Evolutionary conservation across 2,888 invertebrate species (phyloP).

Genomic region (Mylabris sibirica): DNA sequence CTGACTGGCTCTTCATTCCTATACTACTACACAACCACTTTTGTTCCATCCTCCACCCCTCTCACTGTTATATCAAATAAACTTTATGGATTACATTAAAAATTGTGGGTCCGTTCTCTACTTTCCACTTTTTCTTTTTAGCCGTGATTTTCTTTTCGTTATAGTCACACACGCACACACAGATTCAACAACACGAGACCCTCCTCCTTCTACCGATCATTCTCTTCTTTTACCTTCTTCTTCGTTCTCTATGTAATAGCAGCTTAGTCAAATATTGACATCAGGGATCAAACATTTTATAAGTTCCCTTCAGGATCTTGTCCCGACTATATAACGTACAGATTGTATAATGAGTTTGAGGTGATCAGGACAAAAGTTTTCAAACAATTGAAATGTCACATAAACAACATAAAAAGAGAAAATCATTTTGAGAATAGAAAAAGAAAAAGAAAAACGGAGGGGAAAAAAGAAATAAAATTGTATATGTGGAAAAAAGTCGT

Average conservation of each 20-base stretch:
- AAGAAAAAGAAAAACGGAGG: background rate
- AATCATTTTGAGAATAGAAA: background rate
- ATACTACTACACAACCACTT: background rate
- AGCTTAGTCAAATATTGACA: constrained; percentile 54
- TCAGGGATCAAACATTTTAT: constrained; percentile 57
- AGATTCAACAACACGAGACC: constrained; percentile 6
- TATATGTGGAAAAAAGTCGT: background rate
- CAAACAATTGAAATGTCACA: constrained; percentile 17
- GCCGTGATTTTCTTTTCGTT: constrained; percentile 35
- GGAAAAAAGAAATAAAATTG: background rate
- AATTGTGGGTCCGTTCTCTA: constrained; percentile 37
- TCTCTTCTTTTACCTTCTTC: constrained; percentile 2
- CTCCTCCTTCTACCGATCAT: constrained; percentile 5
- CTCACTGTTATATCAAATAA: constrained; percentile 30
- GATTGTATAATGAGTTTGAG: constrained; percentile 45
- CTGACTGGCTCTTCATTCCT: constrained; percentile 7
- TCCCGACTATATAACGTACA: constrained; percentile 37
- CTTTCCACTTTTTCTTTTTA: constrained; percentile 41
- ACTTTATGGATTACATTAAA: constrained; percentile 44
- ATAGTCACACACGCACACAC: background rate
- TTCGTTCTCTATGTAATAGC: constrained; percentile 45
- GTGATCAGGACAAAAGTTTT: constrained; percentile 27
- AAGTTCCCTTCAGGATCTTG: constrained; percentile 44
- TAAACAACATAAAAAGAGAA: constrained; percentile 14
- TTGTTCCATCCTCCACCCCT: background rate